These are phyloP conservation scores for Andrena bicolor DNA, from an alignment of 2,888 invertebrate species.

Conservation along the genomic window DNA sequence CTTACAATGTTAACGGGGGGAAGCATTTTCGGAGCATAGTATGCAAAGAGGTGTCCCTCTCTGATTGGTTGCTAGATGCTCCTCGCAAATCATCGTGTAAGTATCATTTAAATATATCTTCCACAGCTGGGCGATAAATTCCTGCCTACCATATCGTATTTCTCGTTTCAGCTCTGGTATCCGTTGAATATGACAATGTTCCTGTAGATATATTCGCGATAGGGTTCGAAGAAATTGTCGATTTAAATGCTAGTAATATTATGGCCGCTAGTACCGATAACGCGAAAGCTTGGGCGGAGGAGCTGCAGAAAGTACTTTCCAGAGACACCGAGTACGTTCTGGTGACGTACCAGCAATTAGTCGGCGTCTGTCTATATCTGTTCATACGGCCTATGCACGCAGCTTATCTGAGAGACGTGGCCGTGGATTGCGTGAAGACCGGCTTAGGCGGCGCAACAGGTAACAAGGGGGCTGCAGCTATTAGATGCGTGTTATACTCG, in stretches of 20 bases:
- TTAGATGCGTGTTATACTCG: slow-evolving; percentile 95
- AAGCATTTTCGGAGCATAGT: slow-evolving; percentile 99
- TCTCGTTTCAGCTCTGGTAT: slow-evolving; percentile 82
- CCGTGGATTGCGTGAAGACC: slow-evolving; percentile 98
- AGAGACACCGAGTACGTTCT: slow-evolving; percentile 95
- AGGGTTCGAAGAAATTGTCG: slow-evolving; percentile 99
- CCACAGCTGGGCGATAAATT: background rate
- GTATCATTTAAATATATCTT: slow-evolving; percentile 40
- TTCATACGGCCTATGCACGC: slow-evolving; percentile 96
- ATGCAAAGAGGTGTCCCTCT: slow-evolving; percentile 94
- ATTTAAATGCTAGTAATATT: slow-evolving; percentile 99
- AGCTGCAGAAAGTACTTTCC: slow-evolving; percentile 95
- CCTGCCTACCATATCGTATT: background rate
- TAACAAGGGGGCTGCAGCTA: slow-evolving; percentile 98
- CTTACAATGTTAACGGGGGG: slow-evolving; percentile 99
- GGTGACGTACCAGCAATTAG: slow-evolving; percentile 97
- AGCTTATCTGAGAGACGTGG: slow-evolving; percentile 96
- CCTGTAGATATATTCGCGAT: slow-evolving; percentile 98
- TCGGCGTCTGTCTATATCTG: slow-evolving; percentile 98
- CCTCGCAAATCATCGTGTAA: slow-evolving; percentile 82
- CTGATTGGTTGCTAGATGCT: slow-evolving; percentile 96
- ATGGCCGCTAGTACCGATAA: slow-evolving; percentile 97
- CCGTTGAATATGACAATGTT: slow-evolving; percentile 85
- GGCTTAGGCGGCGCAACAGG: slow-evolving; percentile 98
- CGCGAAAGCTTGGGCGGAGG: slow-evolving; percentile 97